Evolutionary conservation across 1,140 invertebrate genomes (phyloP).

Genomic region (Drusus annulatus): DNA sequence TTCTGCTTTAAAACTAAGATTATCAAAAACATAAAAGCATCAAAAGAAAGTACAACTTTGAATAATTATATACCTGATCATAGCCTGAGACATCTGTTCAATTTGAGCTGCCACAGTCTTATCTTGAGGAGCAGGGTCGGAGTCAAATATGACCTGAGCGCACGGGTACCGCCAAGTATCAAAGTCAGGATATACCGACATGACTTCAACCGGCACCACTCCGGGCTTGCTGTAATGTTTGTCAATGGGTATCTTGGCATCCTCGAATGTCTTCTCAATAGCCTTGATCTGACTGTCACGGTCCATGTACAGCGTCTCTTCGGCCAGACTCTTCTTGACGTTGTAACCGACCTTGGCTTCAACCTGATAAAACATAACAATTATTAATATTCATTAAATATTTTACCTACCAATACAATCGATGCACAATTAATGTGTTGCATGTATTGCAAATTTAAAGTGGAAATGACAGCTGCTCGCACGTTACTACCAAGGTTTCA

Average conservation of each 20-base stretch:
- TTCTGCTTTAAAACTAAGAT: too few species aligned
- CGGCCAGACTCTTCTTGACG: conserved; percentile 96
- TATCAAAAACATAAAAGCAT: too few species aligned
- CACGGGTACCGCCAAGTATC: conserved; percentile 97
- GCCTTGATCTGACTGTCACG: conserved; percentile 97
- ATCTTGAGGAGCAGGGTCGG: conserved; percentile 91
- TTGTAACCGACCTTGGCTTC: conserved; percentile 99
- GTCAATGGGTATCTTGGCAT: conserved; percentile 88
- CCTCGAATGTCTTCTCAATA: conserved; percentile 98
- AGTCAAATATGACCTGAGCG: conserved; percentile 98
- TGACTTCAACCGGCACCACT: conserved; percentile 91
- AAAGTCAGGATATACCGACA: conserved; percentile 95
- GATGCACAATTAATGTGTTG: too few species aligned
- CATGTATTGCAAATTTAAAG: too few species aligned
- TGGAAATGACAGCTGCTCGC: too few species aligned
- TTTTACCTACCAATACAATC: too few species aligned
- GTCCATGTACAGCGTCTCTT: conserved; percentile 97
- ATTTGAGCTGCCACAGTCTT: conserved; percentile 88
- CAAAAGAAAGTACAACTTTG: too few species aligned
- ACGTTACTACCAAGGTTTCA: too few species aligned
- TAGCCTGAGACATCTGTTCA: conserved; percentile 98
- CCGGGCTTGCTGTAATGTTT: conserved; percentile 97
- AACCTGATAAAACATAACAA: conserved; percentile 70
- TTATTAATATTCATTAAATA: background rate
- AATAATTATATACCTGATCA: conserved; percentile 83